Evolutionary conservation across 2,888 invertebrate species (phyloP), one percentile per base, ranked within the genome.

Genomic region (Halocaridina rubra): DNA sequence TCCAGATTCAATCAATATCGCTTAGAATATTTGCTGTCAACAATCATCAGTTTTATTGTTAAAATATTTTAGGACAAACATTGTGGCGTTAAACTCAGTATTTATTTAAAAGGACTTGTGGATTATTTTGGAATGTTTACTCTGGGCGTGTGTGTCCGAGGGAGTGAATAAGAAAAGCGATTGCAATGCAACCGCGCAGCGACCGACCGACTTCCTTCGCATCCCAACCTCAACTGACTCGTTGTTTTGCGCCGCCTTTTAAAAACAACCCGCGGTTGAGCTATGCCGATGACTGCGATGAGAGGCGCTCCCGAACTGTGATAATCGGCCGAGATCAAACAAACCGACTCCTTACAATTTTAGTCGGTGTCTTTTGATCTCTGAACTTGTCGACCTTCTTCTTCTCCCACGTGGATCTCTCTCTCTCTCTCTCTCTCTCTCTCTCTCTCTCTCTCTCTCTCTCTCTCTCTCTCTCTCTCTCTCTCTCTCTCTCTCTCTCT

Each of bases 241-340:
- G 33, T 74, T 33, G 46, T 29, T 46, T 33, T 27, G 24, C 61
- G 53, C 67, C 33, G 78, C 78, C 39, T 16, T 46, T 33, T 27
- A 67, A 64, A 16, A 53, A 72, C 72, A n/a, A n/a, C n/a, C 53
- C 53, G 53, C 16, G 53, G 19, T 19, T n/a, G 53, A 53, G 69
- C 69, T 27, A 27, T 69, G 69, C 69, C 29, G 69, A 69, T n/a
- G 69, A 69, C 22, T 69, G 19, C 59, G 80, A n/a, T n/a, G n/a
- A n/a, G n/a, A n/a, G n/a, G n/a, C n/a, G n/a, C n/a, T n/a, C 30
- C 72, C 80, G 72, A 80, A 72, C 80, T 80, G 80, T 80, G 80
- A 80, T 80, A 80, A 80, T 80, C 80, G 80, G 72, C 80, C 19
- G 30, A 80, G 72, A 80, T 80, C 80, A 80, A 80, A 80, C 72